Percentiles rank a stretch among this genome's conserved stretches.
phyloP scores from a whole-genome alignment of 2,888 invertebrate genomes.

The Eupeodes latifasciatus region DNA sequence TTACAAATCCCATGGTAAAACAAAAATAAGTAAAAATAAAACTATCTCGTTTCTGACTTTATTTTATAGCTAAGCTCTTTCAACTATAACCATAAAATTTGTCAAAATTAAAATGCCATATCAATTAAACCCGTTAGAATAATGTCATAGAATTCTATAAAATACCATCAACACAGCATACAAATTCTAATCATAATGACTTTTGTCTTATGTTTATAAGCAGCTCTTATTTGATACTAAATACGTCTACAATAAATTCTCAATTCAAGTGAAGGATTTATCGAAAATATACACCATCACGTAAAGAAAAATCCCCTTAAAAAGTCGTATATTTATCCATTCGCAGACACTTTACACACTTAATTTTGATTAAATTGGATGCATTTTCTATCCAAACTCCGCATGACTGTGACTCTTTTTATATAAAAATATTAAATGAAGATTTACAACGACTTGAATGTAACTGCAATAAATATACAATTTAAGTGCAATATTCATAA shows the following conservation, averaged over 20 bases:
- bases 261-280: slow-evolving; percentile 53
- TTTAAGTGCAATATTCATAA: slow-evolving; percentile 73
- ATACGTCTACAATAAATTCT: background rate
- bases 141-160: background rate
- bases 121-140: slow-evolving; percentile 30
- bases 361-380: slow-evolving; percentile 50
- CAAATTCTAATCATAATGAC: slow-evolving; percentile 39
- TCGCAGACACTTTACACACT: slow-evolving; percentile 32
- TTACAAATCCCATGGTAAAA: no score
- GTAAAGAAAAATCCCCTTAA: slow-evolving; percentile 16
- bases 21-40: no score
- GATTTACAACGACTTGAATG: slow-evolving; percentile 72
- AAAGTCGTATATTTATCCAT: slow-evolving; percentile 29
- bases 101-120: slow-evolving; percentile 31
- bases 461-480: slow-evolving; percentile 75
- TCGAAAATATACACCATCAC: slow-evolving; percentile 23
- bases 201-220: background rate
- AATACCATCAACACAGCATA: slow-evolving; percentile 14
- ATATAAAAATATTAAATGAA: slow-evolving; percentile 55
- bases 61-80: no score
- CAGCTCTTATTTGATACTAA: background rate
- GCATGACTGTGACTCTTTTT: background rate
- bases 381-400: slow-evolving; percentile 42
- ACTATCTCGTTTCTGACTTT: no score
- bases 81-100: background rate